These are phyloP conservation scores for Polietes domitor DNA, from an alignment of 2,888 invertebrate species.

Conservation along the genomic window DNA sequence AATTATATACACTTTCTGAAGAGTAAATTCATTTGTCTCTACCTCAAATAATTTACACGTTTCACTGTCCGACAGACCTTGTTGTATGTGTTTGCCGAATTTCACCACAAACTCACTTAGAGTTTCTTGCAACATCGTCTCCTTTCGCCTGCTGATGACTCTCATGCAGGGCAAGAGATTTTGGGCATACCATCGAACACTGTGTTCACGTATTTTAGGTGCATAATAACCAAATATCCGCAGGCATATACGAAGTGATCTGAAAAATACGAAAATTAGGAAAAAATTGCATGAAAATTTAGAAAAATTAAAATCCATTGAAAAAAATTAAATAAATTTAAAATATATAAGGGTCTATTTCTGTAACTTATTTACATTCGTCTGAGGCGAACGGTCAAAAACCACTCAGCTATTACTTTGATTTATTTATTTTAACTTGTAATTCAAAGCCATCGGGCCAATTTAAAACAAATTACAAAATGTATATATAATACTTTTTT, in stretches of 20 bases:
- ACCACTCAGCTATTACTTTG: no score
- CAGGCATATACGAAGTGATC: slow-evolving; percentile 88
- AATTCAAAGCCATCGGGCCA: no score
- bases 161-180: slow-evolving; percentile 88
- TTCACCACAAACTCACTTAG: slow-evolving; percentile 78
- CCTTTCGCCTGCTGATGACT: slow-evolving; percentile 86
- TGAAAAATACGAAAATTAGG: slow-evolving; percentile 76
- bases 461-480: no score
- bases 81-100: slow-evolving; percentile 78
- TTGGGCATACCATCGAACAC: slow-evolving; percentile 89
- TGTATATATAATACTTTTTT: no score
- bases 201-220: slow-evolving; percentile 88
- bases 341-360: no score
- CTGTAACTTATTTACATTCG: no score
- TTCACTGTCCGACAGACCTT: slow-evolving; percentile 79
- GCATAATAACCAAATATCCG: slow-evolving; percentile 89
- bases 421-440: no score
- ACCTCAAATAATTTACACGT: slow-evolving; percentile 79
- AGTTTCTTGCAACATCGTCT: slow-evolving; percentile 81
- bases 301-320: no score
- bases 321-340: no score
- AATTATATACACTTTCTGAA: background rate
- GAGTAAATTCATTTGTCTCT: slow-evolving; percentile 23
- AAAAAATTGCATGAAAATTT: no score
- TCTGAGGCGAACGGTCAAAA: no score